Evolutionary conservation across 1,140 invertebrate genomes (phyloP), one percentile per base, ranked within the genome.

Genomic region (Megalonaias nervosa): DNA sequence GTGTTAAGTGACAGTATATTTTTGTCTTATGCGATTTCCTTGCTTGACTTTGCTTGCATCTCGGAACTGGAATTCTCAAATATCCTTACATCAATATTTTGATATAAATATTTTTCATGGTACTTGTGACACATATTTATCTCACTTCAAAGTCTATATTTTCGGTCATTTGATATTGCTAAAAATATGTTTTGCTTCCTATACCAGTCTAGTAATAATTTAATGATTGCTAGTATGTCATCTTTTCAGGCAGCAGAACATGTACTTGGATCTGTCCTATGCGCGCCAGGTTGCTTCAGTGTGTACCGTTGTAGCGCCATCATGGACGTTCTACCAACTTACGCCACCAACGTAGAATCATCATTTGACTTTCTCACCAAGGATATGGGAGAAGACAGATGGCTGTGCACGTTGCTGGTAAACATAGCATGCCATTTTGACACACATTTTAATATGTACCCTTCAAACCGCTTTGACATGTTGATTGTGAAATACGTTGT

Each of bases 321-420:
- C 31, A 98, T 98, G 96, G 97, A 99, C 85, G 97, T 99, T 6
- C 98, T 99, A 96, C 95, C 95, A 86, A 97, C 96, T 88, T 99
- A 99, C 87, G 98, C 98, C 0, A 95, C 96, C 11, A 94, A 94
- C 85, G 98, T 98, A 14, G 95, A 96, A 64, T 96, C 99, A 91
- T 97, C 98, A 14, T 93, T 97, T 71, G 97, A 99, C 92, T 99
- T 99, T 87, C 97, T 99, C 9, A 98, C 99, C 87, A 99, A 99
- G 92, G 98, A 99, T 97, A 98, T 99, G 92, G 98, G 87, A 17
- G 87, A 88, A 71, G 87, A 87, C 71, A 67, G 85, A 66, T 88
- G 87, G 87, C 79, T 87, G n/a, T 88, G 87, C 69, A 87, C 87
- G 16, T 76, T 88, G 4, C 79, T 89, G 85, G 88, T 87, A 74